Conservation (phyloP, 2,797 vertebrate species). For the Cirrhinus mrigala region DNA sequence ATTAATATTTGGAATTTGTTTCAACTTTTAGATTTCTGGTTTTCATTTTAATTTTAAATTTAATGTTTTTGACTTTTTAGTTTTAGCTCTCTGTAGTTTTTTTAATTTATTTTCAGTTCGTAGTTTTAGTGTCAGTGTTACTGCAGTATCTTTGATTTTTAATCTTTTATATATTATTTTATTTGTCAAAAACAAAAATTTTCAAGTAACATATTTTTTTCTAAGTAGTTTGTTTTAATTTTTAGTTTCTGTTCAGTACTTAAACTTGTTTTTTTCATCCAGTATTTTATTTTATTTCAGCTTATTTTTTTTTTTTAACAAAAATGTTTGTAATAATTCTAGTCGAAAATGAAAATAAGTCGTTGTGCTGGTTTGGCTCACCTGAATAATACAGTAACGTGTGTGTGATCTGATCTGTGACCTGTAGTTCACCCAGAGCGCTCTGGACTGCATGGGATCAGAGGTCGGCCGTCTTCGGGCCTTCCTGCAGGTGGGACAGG, state of each 20-base stretch:
- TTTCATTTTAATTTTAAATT: background rate
- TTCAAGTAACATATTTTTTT: too few species aligned
- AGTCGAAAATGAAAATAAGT: background rate
- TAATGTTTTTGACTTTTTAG: background rate
- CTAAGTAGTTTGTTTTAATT: too few species aligned
- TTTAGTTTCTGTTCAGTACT: too few species aligned
- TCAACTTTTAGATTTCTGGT: too few species aligned
- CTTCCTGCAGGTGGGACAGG: conserved; percentile 89
- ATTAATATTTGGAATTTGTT: background rate
- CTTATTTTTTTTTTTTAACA: background rate
- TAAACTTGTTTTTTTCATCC: too few species aligned
- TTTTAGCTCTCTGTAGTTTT: background rate
- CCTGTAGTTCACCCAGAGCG: conserved; percentile 93
- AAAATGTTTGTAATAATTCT: too few species aligned
- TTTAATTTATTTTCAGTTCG: background rate
- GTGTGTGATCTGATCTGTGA: background rate
- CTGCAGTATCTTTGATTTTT: too few species aligned
- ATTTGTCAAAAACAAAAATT: too few species aligned
- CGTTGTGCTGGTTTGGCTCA: background rate
- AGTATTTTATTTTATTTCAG: background rate
- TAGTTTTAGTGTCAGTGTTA: background rate
- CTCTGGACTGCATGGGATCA: conserved; percentile 95
- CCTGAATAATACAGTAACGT: background rate
- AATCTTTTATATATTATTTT: background rate
- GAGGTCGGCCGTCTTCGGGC: conserved; percentile 90